phyloP scores from a whole-genome alignment of 1,140 invertebrate genomes.

The Nymphalis io region DNA sequence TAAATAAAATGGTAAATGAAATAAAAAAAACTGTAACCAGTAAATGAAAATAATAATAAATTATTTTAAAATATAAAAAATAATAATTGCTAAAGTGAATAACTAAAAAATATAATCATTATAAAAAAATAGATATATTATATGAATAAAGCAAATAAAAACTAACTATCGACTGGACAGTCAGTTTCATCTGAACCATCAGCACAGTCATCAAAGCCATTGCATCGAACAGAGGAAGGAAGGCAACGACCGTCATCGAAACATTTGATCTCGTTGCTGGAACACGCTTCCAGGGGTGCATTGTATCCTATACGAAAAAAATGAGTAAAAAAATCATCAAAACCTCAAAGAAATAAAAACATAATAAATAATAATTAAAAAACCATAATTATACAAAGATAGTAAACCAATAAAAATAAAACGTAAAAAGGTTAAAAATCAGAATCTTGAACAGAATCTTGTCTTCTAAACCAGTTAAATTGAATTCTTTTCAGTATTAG shows the following conservation, averaged over 20 bases:
- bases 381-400: neutral
- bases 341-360: neutral
- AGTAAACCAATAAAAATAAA: neutral
- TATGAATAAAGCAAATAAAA: slow-evolving; percentile 11
- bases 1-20: slow-evolving; percentile 17
- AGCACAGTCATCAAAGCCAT: slow-evolving; percentile 36
- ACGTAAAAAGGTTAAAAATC: no score
- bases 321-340: neutral
- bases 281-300: slow-evolving; percentile 26
- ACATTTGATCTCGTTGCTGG: slow-evolving; percentile 33
- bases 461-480: no score
- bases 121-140: neutral
- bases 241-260: slow-evolving; percentile 25
- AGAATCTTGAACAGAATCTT: no score
- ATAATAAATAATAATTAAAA: neutral
- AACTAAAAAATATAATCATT: no score
- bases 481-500: no score
- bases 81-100: neutral
- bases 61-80: no score
- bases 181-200: slow-evolving; percentile 32
- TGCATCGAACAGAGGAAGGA: slow-evolving; percentile 23
- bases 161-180: slow-evolving; percentile 16
- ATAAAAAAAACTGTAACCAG: neutral
- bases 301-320: slow-evolving; percentile 30
- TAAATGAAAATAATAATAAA: no score